Evolutionary conservation across 2,888 invertebrate genomes (phyloP), one percentile per base, ranked within the genome.

Genomic region (Apotomis turbidana): DNA sequence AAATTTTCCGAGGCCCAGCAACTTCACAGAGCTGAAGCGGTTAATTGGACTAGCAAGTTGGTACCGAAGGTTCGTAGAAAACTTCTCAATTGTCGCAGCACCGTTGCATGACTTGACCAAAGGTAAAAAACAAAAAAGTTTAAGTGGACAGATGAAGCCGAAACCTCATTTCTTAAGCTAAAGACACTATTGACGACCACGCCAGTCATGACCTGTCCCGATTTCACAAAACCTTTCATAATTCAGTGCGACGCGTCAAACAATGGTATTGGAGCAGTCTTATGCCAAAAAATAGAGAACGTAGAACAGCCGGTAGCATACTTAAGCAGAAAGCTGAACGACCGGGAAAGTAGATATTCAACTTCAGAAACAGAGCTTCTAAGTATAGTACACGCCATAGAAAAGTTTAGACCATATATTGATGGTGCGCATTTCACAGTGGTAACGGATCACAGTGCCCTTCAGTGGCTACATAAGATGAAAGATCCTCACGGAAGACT

Each of bases 401-500:
- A 62, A 49, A 59, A 75, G 15, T 75, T 74, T 58, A 57, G 74
- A 9, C 75, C 75, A 3, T 75, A 75, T 13, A 61, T 75, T 3
- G 74, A 74, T 10, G 75, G 15, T 1, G 15, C 15, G 15, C 15
- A 15, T 15, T 15, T 15, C 15, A 15, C 15, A 15, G 15, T 15
- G 75, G 15, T 75, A 0, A 70, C 75, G 9, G 73, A 75, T 27
- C 69, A 73, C 41, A 71, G 72, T 15, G 71, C 74, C 10, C 59
- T 74, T 13, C 67, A 71, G 58, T 76, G 76, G 74, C 36, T 74
- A 6, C 49, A 15, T 15, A 15, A 15, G 15, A 15, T 15, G 15
- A 15, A 15, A 15, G 15, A 15, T 15, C 15, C 15, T 74, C 74
- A 74, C 49, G 74, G 74, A 9, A 46, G 76, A n/a, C 15, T 76